Base-by-base conservation (phyloP, 2,888 invertebrate genomes). In the Stegophylla sp. region DNA sequence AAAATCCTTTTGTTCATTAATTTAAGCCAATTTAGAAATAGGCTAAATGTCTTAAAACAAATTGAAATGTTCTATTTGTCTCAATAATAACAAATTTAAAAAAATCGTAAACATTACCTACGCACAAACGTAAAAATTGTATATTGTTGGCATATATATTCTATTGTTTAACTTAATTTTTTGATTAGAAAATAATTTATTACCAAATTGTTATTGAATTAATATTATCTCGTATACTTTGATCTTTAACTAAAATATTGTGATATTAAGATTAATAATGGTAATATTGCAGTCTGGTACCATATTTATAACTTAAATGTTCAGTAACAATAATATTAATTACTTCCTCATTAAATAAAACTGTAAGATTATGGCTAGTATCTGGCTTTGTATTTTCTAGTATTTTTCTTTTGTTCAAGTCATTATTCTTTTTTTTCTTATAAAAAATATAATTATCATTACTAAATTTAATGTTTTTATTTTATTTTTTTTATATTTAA, bases 261-360 rank as follows among this genome's bases (percentile, higher is more conserved):
- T 34, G 34, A 34, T 34, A 34, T 34, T 34, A 34, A 7, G 15
- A 28, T 53, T 26, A 76, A 66, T 64, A 7, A 64, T 26, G 41
- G 51, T 43, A 41, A 20, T 53, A 10, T n/a, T 13, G 20, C 53
- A 53, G 41, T 43, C 9, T 10, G 12, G 5, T 1, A 41, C 1
- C 12, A 20, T 7, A 45, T 67, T 67, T 66, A 67, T 20, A 48
- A 69, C 45, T 45, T 20, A 41, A 20, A 48, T 34, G 20, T 51
- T 73, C 0, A 10, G 23, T 34, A 34, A 41, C 7, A 51, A 41
- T 64, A 63, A 23, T 51, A 20, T n/a, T 61, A 45, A 77, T 69
- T 59, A 69, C 48, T 69, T 77, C 77, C 77, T 77, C 59, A 77
- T 69, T 77, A 69, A 66, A 64, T 69, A 76, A 13, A 1, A 26